These are phyloP conservation scores for Bombus soroeensis DNA, from an alignment of 1,140 invertebrate species.

Conservation along the genomic window DNA sequence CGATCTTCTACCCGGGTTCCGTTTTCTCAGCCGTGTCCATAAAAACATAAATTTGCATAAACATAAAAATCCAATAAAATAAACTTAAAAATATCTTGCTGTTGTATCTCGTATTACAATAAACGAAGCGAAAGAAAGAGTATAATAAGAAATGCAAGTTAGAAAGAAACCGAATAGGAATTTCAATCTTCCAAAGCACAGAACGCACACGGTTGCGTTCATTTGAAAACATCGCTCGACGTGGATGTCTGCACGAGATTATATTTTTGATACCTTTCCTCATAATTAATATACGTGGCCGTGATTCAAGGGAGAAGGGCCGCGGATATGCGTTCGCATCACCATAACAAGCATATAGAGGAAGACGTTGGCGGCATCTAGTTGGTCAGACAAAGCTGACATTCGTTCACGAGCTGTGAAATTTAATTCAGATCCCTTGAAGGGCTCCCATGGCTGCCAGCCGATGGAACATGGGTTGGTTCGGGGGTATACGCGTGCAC, in stretches of 20 bases:
- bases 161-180: neutral
- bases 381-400: constrained; percentile 67
- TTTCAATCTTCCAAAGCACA: neutral
- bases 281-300: constrained; percentile 34
- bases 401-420: constrained; percentile 74
- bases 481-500: constrained; percentile 35
- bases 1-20: too few relatives aligned
- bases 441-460: constrained; percentile 58
- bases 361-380: constrained; percentile 64
- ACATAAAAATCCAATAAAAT: too few relatives aligned
- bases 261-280: constrained; percentile 13
- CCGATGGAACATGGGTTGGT: constrained; percentile 52
- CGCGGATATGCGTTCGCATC: neutral
- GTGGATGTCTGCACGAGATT: neutral
- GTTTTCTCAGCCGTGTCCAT: too few relatives aligned
- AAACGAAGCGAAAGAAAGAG: too few relatives aligned
- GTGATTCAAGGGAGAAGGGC: neutral
- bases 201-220: neutral
- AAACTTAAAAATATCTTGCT: too few relatives aligned
- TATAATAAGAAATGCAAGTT: neutral
- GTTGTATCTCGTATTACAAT: too few relatives aligned
- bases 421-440: constrained; percentile 74
- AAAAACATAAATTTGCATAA: too few relatives aligned
- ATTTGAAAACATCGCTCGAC: too few relatives aligned
- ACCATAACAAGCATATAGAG: constrained; percentile 41